phyloP scores from a whole-genome alignment of 2,113 vertebrate species.

The Podilymbus podiceps region DNA sequence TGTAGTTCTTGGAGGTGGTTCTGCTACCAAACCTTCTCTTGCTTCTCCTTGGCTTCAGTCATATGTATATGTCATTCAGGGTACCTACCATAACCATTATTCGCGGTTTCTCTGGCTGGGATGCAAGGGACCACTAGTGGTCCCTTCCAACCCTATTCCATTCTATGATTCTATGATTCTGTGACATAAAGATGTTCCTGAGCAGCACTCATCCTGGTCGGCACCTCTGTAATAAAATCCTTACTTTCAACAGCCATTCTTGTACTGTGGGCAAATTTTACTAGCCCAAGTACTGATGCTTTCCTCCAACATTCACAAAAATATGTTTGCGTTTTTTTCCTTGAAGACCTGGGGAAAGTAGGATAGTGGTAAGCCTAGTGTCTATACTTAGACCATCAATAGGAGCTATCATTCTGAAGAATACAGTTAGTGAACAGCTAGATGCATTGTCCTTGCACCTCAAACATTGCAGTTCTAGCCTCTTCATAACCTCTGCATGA shows the following conservation, averaged over 20 bases:
- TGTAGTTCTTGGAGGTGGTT: not conserved
- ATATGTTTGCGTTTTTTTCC: not conserved
- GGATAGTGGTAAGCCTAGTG: not conserved
- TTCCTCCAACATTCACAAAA: not conserved
- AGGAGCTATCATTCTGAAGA: not conserved
- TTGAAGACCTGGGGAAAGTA: not conserved
- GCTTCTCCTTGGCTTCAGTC: not conserved
- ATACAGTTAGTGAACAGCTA: not conserved
- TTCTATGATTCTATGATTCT: too few species aligned
- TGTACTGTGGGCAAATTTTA: not conserved
- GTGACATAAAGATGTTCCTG: not conserved
- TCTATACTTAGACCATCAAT: not conserved
- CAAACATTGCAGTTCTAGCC: not conserved
- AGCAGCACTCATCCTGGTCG: not conserved
- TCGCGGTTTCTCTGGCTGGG: not conserved
- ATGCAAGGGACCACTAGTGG: too few species aligned
- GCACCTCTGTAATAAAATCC: not conserved
- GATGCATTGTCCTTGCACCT: not conserved
- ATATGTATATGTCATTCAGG: not conserved
- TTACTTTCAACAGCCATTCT: not conserved
- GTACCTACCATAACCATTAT: not conserved
- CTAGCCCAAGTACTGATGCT: not conserved
- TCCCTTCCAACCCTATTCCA: too few species aligned
- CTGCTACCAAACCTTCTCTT: not conserved
- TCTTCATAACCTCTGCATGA: not conserved